Conservation (phyloP, 2,113 vertebrate genomes). For the Elaphurus davidianus region DNA sequence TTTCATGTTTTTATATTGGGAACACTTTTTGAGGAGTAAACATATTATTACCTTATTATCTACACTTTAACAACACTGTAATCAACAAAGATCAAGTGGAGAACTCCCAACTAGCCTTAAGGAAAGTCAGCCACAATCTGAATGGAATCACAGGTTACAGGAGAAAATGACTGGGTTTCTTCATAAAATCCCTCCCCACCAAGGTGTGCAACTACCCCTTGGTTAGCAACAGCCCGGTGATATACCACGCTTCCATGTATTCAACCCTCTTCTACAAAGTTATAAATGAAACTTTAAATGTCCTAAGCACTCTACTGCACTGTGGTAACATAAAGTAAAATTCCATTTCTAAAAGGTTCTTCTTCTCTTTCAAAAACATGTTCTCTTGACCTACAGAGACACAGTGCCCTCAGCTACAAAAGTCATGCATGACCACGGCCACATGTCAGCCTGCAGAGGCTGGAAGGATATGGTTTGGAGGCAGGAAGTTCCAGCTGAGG, state of each 20-base stretch:
- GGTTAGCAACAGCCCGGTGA: not conserved
- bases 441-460: not conserved
- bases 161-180: not conserved
- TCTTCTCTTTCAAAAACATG: not conserved
- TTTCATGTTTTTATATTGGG: not conserved
- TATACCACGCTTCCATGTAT: not conserved
- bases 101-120: not conserved
- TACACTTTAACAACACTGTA: not conserved
- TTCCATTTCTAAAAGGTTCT: not conserved
- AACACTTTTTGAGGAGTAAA: not conserved
- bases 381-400: not conserved
- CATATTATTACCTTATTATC: not conserved
- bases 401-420: not conserved
- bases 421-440: not conserved
- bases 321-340: not conserved
- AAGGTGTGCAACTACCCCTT: not conserved
- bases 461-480: conserved; percentile 99
- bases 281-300: not conserved
- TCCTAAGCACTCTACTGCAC: not conserved
- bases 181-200: not conserved
- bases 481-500: conserved; percentile 99
- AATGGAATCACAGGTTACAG: not conserved
- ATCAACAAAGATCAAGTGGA: not conserved
- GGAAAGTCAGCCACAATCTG: not conserved
- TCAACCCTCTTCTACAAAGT: not conserved